Evolutionary conservation across 1,140 invertebrate species (phyloP).

Genomic region (Leptinotarsa lineolata): DNA sequence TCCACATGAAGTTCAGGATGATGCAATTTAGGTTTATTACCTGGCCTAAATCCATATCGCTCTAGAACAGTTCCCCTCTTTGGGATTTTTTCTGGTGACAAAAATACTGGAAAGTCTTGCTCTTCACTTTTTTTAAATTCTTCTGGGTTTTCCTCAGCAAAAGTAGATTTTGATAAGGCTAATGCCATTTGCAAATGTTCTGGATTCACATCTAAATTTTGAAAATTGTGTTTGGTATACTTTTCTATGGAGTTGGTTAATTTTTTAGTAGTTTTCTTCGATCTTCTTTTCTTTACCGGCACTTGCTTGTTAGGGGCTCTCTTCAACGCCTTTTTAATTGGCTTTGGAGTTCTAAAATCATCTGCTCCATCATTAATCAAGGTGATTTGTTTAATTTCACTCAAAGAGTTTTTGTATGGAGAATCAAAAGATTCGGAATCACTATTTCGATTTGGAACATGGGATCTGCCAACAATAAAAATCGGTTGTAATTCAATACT

Average conservation of each 20-base stretch:
- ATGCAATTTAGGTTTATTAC: conserved; percentile 39
- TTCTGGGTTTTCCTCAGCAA: conserved; percentile 47
- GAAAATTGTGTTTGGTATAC: conserved; percentile 42
- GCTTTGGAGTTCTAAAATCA: conserved; percentile 48
- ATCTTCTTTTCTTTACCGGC: conserved; percentile 29
- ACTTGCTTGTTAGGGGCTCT: conserved; percentile 28
- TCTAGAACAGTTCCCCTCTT: conserved; percentile 46
- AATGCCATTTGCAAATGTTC: conserved; percentile 63
- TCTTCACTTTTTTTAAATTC: conserved; percentile 13
- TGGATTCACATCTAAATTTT: conserved; percentile 56
- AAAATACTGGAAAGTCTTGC: conserved; percentile 30
- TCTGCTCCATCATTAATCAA: conserved; percentile 33
- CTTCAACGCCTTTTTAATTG: conserved; percentile 28
- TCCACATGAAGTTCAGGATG: conserved; percentile 46
- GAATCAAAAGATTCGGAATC: conserved; percentile 32
- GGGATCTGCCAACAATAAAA: conserved; percentile 20
- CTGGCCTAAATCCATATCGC: conserved; percentile 49
- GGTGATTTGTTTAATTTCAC: conserved; percentile 25
- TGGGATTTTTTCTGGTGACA: conserved; percentile 35
- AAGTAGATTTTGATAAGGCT: conserved; percentile 60
- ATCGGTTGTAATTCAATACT: background rate
- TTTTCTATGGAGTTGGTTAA: conserved; percentile 34
- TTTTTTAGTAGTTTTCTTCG: conserved; percentile 24
- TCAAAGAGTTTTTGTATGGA: conserved; percentile 39
- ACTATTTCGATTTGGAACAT: background rate